These are phyloP conservation scores for Pedionomus torquatus DNA, from an alignment of 2,113 vertebrate genomes.

Conservation along the genomic window DNA sequence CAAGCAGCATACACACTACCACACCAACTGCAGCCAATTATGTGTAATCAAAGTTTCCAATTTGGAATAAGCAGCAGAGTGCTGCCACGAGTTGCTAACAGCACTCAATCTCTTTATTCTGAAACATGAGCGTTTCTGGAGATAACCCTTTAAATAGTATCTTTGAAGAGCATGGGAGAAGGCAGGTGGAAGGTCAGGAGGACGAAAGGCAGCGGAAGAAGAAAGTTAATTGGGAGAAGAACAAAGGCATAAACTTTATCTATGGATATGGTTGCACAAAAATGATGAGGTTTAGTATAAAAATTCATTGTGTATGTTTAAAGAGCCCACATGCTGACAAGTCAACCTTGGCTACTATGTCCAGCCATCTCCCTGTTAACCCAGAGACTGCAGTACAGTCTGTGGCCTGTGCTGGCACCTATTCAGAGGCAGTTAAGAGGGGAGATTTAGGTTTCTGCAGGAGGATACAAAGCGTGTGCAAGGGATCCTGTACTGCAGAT, in stretches of 20 bases:
- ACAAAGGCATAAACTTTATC: background rate
- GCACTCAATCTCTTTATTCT: background rate
- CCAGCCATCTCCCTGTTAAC: background rate
- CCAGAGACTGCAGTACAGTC: background rate
- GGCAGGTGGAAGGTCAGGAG: background rate
- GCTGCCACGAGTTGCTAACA: background rate
- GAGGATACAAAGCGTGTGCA: rapidly evolving
- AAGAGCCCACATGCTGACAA: background rate
- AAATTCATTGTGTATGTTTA: background rate
- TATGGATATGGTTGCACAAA: background rate
- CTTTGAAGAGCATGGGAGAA: background rate
- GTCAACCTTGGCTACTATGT: background rate
- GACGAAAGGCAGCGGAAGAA: background rate
- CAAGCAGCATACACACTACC: background rate
- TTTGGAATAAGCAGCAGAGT: background rate
- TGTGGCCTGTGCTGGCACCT: background rate
- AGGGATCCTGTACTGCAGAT: background rate
- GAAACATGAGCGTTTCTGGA: background rate
- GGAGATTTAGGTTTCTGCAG: background rate
- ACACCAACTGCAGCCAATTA: background rate
- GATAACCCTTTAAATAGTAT: background rate
- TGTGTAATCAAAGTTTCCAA: background rate
- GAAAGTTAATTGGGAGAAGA: background rate
- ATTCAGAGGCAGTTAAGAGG: background rate
- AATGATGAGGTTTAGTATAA: background rate